Evolutionary conservation across 2,888 invertebrate species (phyloP), one percentile per base, ranked within the genome.

Genomic region (Globia sparganii): DNA sequence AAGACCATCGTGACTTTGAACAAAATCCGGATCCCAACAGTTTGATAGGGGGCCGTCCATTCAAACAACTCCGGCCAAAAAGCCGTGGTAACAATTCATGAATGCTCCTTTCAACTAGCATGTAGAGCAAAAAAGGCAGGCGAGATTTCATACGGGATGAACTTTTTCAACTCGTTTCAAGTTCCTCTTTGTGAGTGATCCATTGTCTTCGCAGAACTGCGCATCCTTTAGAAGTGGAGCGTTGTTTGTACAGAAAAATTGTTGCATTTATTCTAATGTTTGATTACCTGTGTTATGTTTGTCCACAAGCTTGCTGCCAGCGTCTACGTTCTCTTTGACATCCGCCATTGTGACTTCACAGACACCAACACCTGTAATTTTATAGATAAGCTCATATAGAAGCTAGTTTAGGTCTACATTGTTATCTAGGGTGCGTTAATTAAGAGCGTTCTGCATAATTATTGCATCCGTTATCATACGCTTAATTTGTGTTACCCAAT

Each of bases 241-340:
- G n/a, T 31, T 53, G 13, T 40, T 64, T 46, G 9, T 31, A 28
- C 25, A 21, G 40, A 49, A 53, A 73, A 77, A 68, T 34, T n/a
- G 11, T 53, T 68, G 5, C 34, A 71, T 80, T 73, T 69, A 46
- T 64, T 73, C 46, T 69, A 77, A 62, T 61, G 15, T 73, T 65
- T 72, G 15, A 77, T 76, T 93, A 96, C 96, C 96, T 96, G 96
- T 94, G 77, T 95, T 96, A 79, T 96, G 96, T 91, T 96, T 96
- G 75, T 96, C 95, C 80, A 89, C 88, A 58, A 88, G 91, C 85
- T 95, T 94, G 75, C 87, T 90, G 58, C 88, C 89, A 64, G 91
- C 89, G 18, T 92, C 90, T 72, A 92, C 67, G 66, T 87, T 89
- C 61, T 93, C 94, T 73, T 95, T 94, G 66, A 96, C 93, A 75